A percentile compares a stretch with the other conserved stretches of the same genome.
Conservation (phyloP, 2,113 vertebrate genomes). For the Paraplagusia blochii region DNA sequence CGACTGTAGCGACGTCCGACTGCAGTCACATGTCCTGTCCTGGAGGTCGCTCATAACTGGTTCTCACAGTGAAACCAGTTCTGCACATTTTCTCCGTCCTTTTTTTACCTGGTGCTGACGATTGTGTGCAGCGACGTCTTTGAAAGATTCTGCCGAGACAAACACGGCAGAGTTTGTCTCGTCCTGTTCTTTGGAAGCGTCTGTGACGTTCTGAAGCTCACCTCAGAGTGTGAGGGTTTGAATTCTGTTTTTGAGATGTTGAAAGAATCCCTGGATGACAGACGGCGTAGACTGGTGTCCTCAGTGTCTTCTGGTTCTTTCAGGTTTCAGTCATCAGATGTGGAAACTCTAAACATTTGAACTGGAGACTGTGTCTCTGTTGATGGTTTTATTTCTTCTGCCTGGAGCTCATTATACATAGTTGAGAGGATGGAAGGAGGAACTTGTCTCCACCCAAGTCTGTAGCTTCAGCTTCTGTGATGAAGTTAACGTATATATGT, state of each 20-base stretch:
- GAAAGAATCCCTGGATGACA: slow-evolving; percentile 10
- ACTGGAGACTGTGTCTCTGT: slow-evolving; percentile 3
- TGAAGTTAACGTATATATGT: no score
- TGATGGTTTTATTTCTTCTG: slow-evolving; percentile 11
- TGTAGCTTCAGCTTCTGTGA: no score
- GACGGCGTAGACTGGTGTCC: neutral
- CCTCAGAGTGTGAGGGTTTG: slow-evolving; percentile 13
- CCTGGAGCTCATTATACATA: neutral
- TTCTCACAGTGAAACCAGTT: no score
- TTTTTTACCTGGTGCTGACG: slow-evolving; percentile 31
- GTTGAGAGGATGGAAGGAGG: neutral
- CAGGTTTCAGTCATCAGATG: slow-evolving; percentile 10
- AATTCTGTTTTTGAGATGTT: slow-evolving; percentile 19
- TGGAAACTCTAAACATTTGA: slow-evolving; percentile 11
- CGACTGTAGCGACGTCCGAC: no score
- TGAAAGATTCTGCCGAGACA: slow-evolving; percentile 43
- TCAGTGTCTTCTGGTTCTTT: slow-evolving; percentile 13
- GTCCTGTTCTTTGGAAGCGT: slow-evolving; percentile 41
- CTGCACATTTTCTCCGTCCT: neutral
- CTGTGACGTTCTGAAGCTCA: slow-evolving; percentile 36
- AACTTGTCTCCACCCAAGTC: no score
- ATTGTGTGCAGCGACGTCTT: slow-evolving; percentile 38
- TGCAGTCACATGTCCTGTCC: no score
- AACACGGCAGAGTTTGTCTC: slow-evolving; percentile 40
- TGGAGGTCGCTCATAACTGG: no score